A percentile compares a stretch with the other conserved stretches of the same genome.
Conservation (phyloP, 2,888 invertebrate genomes). For the Drosophila rubida region DNA sequence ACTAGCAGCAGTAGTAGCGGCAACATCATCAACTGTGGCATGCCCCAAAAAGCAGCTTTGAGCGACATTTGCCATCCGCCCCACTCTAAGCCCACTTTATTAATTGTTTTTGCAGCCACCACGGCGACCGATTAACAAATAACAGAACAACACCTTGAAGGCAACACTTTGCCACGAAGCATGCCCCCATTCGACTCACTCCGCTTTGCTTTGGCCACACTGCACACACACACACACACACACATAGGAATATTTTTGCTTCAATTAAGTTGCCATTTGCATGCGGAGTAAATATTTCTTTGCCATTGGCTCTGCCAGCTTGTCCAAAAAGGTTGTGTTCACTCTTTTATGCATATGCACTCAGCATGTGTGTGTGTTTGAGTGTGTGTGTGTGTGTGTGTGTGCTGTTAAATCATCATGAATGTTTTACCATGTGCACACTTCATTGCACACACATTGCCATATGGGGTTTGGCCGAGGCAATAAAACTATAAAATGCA, state of each 20-base stretch:
- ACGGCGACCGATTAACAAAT: conserved; percentile 48
- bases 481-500: conserved; percentile 78
- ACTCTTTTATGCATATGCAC: conserved; percentile 29
- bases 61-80: background rate
- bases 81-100: conserved; percentile 47
- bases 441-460: conserved; percentile 68
- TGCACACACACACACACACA: conserved; percentile 33
- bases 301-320: conserved; percentile 35
- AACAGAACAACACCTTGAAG: conserved; percentile 42
- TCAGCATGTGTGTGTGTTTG: conserved; percentile 8
- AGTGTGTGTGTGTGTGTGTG: conserved; percentile 17
- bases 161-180: background rate
- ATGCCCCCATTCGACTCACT: conserved; percentile 6
- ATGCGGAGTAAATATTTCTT: conserved; percentile 70
- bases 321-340: conserved; percentile 37
- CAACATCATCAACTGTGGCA: conserved; percentile 56
- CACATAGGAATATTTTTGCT: conserved; percentile 38
- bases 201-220: background rate
- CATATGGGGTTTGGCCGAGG: conserved; percentile 38
- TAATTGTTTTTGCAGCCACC: conserved; percentile 52
- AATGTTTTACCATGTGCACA: conserved; percentile 70
- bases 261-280: conserved; percentile 75
- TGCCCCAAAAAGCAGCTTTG: conserved; percentile 28
- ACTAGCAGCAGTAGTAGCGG: conserved; percentile 47
- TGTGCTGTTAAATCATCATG: conserved; percentile 69